These are phyloP conservation scores for Pluvialis apricaria DNA, from an alignment of 2,113 vertebrate species.

Conservation along the genomic window DNA sequence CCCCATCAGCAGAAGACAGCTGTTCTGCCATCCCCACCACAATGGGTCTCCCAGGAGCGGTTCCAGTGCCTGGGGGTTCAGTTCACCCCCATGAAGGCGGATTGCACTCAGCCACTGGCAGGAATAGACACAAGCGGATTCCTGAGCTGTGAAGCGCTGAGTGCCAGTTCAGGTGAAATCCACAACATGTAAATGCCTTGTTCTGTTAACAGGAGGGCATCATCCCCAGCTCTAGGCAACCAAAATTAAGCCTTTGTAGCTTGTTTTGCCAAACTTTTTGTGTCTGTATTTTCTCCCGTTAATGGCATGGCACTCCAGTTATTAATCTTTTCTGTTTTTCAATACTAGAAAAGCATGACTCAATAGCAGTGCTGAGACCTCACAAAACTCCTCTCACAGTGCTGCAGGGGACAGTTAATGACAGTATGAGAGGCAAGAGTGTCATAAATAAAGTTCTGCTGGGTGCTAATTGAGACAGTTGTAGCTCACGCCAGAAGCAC, in stretches of 20 bases:
- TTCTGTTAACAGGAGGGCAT: neutral
- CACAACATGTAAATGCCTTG: neutral
- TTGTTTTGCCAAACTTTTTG: neutral
- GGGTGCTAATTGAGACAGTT: neutral
- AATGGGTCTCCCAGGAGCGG: neutral
- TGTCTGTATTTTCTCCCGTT: neutral
- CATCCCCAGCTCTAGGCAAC: neutral
- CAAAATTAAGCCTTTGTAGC: neutral
- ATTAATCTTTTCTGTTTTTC: neutral
- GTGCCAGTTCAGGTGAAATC: neutral
- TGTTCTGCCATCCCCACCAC: neutral
- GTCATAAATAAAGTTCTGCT: neutral
- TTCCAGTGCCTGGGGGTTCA: neutral
- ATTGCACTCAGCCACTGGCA: neutral
- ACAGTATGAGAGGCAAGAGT: neutral
- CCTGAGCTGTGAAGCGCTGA: neutral
- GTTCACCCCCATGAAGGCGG: rapidly evolving
- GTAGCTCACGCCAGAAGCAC: neutral
- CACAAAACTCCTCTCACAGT: neutral
- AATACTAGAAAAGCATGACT: neutral
- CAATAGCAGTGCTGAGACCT: neutral
- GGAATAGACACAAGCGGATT: neutral
- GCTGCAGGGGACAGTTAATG: neutral
- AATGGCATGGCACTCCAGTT: neutral
- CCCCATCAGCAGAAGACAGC: neutral